Evolutionary conservation across 2,888 invertebrate genomes (phyloP).

Genomic region (Diaprepes abbreviatus): DNA sequence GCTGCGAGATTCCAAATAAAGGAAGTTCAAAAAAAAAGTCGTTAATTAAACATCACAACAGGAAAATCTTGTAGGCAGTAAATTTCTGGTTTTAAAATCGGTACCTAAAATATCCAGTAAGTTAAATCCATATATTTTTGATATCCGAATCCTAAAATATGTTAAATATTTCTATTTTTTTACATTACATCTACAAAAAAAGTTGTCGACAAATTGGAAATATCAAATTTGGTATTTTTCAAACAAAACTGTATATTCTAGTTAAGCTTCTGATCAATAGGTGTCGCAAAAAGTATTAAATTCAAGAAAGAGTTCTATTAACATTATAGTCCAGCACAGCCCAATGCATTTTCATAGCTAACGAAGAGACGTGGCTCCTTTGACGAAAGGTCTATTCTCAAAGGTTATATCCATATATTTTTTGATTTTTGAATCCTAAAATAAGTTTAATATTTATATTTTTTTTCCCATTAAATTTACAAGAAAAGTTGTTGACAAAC

Average conservation of each 20-base stretch:
- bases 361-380: too few species aligned
- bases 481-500: not conserved
- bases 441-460: too few species aligned
- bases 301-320: too few species aligned
- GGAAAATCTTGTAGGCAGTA: not conserved
- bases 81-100: not conserved
- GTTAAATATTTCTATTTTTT: not conserved
- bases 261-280: too few species aligned
- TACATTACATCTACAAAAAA: not conserved
- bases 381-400: too few species aligned
- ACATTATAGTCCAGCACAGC: too few species aligned
- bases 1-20: not conserved
- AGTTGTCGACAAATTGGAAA: not conserved
- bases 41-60: not conserved
- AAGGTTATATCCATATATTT: too few species aligned
- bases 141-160: not conserved
- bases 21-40: not conserved
- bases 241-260: too few species aligned
- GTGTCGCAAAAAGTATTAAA: too few species aligned
- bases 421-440: too few species aligned
- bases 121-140: not conserved
- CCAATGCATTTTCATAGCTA: too few species aligned
- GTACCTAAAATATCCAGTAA: not conserved
- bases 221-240: not conserved
- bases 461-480: too few species aligned